These are phyloP conservation scores for Brachyalestes nurse DNA, from an alignment of 2,797 vertebrate genomes.

Conservation along the genomic window DNA sequence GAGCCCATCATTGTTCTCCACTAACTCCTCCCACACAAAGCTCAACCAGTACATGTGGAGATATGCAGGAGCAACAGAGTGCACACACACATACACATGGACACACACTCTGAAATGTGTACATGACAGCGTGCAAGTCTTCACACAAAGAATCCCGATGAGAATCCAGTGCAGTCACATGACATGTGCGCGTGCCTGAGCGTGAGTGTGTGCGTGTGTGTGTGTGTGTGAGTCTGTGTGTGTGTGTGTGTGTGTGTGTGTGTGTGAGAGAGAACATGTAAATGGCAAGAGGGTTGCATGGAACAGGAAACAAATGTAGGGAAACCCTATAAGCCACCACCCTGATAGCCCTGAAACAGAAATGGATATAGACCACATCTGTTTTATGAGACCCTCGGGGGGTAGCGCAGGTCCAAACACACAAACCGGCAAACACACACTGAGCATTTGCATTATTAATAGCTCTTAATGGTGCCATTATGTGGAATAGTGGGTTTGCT, in stretches of 20 bases:
- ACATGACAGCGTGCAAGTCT: slow-evolving; percentile 63
- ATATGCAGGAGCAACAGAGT: slow-evolving; percentile 59
- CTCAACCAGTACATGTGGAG: slow-evolving; percentile 57
- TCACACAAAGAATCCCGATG: slow-evolving; percentile 74
- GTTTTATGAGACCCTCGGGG: slow-evolving; percentile 76
- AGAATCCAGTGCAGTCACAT: slow-evolving; percentile 69
- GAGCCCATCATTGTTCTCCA: slow-evolving; percentile 78
- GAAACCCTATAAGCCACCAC: slow-evolving; percentile 76
- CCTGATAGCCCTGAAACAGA: slow-evolving; percentile 71
- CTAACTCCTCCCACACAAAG: slow-evolving; percentile 76
- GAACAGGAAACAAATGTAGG: slow-evolving; percentile 78
- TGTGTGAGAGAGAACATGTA: slow-evolving; percentile 29
- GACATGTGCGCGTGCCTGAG: slow-evolving; percentile 61
- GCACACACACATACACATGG: slow-evolving; percentile 43
- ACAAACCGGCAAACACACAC: slow-evolving; percentile 72
- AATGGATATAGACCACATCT: slow-evolving; percentile 80
- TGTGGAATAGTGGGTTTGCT: slow-evolving; percentile 75
- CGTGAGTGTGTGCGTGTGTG: slow-evolving; percentile 50
- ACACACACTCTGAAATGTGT: slow-evolving; percentile 51
- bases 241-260: slow-evolving; percentile 40
- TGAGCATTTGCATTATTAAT: slow-evolving; percentile 85
- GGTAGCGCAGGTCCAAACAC: slow-evolving; percentile 59
- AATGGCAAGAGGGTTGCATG: slow-evolving; percentile 55
- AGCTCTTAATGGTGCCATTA: slow-evolving; percentile 87
- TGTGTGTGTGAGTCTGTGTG: slow-evolving; percentile 39